Evolutionary conservation across 2,113 vertebrate genomes (phyloP).

Genomic region (Salminus brasiliensis): DNA sequence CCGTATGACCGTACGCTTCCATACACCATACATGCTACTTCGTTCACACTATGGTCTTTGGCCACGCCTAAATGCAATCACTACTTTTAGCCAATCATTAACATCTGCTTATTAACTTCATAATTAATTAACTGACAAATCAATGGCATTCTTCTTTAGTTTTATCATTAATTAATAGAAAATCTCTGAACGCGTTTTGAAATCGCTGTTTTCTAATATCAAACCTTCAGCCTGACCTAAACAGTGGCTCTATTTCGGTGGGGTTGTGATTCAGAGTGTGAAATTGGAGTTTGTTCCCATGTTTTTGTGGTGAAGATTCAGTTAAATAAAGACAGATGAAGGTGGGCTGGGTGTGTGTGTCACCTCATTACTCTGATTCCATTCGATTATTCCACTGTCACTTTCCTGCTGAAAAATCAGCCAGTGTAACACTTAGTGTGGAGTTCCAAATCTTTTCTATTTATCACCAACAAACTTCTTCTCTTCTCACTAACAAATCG

Average conservation of each 20-base stretch:
- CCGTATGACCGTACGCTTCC: no score
- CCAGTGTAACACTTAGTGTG: constrained; percentile 49
- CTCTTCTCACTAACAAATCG: neutral
- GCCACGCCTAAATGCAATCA: no score
- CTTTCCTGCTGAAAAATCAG: constrained; percentile 52
- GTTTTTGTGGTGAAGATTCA: constrained; percentile 17
- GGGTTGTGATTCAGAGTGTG: neutral
- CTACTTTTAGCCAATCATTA: no score
- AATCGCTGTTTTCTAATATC: no score
- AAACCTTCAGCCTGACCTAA: neutral
- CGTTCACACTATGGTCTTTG: no score
- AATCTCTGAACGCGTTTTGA: no score
- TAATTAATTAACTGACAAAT: no score
- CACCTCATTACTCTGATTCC: constrained; percentile 64
- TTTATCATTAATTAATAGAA: no score
- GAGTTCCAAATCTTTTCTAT: constrained; percentile 28
- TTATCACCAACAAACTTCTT: constrained; percentile 30
- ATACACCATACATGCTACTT: no score
- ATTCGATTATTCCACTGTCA: constrained; percentile 60
- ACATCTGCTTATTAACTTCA: no score
- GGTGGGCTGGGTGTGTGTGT: constrained; percentile 17
- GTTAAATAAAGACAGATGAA: constrained; percentile 52
- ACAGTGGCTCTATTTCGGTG: neutral
- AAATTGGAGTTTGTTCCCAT: neutral
- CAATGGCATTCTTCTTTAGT: no score